These are phyloP conservation scores for Hylaeus volcanicus DNA, from an alignment of 1,140 invertebrate species.

Conservation along the genomic window DNA sequence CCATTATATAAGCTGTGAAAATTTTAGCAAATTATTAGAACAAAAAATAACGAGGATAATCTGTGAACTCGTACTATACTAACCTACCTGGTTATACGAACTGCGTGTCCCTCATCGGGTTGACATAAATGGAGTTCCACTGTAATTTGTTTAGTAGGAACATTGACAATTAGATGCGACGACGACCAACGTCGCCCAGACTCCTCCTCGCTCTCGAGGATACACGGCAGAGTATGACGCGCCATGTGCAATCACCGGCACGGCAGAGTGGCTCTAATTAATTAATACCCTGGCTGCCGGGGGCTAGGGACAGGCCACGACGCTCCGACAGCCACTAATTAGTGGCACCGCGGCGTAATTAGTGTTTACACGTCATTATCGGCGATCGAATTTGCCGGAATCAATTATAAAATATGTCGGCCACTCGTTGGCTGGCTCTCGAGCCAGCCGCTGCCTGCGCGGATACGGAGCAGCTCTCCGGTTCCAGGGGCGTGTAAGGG, in stretches of 20 bases:
- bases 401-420: slow-evolving; percentile 73
- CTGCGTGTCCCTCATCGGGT: too few relatives aligned
- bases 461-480: slow-evolving; percentile 4
- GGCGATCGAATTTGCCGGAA: slow-evolving; percentile 70
- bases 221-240: slow-evolving; percentile 36
- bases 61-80: too few relatives aligned
- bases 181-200: slow-evolving; percentile 9
- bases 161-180: slow-evolving; percentile 24
- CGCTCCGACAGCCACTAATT: slow-evolving; percentile 75
- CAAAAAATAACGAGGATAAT: too few relatives aligned
- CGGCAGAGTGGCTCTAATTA: slow-evolving; percentile 78
- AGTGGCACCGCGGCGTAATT: slow-evolving; percentile 78
- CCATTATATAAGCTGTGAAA: too few relatives aligned
- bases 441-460: background rate
- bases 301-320: slow-evolving; percentile 37
- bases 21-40: too few relatives aligned
- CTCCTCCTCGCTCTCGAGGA: slow-evolving; percentile 11
- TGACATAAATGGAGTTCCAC: too few relatives aligned
- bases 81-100: too few relatives aligned
- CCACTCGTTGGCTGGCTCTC: slow-evolving; percentile 50
- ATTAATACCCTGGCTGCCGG: slow-evolving; percentile 76
- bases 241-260: slow-evolving; percentile 41
- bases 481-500: background rate
- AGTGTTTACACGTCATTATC: slow-evolving; percentile 77
- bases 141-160: background rate